phyloP scores from a whole-genome alignment of 2,797 vertebrate genomes.

The Myotis pilosus region DNA sequence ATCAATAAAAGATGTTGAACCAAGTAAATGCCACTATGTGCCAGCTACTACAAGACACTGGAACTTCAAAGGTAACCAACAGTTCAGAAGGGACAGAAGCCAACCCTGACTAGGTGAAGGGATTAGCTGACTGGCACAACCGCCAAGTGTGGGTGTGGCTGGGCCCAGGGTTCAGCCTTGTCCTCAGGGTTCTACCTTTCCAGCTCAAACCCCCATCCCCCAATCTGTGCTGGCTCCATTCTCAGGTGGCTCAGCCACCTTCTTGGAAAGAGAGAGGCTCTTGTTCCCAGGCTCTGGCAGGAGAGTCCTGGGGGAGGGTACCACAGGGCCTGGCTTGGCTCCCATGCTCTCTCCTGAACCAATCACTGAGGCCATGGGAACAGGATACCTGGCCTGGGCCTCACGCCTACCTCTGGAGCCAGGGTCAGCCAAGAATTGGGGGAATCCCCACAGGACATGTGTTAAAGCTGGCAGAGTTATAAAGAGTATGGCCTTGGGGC shows the following conservation, averaged over 20 bases:
- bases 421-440: background rate
- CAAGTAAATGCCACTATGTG: background rate
- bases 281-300: background rate
- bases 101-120: background rate
- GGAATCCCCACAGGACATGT: background rate
- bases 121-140: background rate
- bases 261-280: background rate
- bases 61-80: background rate
- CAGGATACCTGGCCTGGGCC: background rate
- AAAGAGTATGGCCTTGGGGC: background rate
- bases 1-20: background rate
- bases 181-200: background rate
- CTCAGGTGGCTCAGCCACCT: background rate
- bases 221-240: background rate
- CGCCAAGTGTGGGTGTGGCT: rapidly evolving
- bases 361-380: background rate
- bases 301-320: background rate
- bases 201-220: background rate
- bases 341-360: background rate
- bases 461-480: background rate
- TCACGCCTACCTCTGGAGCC: background rate
- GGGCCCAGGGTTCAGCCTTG: background rate
- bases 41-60: background rate
- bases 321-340: background rate
- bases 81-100: background rate